Conservation (phyloP, 2,113 vertebrate genomes). For the Mus musculus region DNA sequence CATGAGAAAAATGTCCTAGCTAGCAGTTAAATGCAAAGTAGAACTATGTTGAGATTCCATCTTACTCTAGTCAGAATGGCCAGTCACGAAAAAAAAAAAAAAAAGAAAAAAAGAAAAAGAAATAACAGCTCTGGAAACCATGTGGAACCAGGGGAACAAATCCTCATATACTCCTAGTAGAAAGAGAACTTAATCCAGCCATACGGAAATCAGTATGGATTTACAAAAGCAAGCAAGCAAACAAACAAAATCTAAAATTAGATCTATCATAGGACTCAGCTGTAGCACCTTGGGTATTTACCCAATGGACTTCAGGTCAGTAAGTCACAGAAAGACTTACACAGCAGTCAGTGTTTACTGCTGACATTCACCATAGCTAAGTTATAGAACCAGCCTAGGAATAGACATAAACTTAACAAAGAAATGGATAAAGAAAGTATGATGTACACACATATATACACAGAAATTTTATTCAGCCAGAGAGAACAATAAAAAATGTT, state of each 20-base stretch:
- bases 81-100: background rate
- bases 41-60: background rate
- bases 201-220: background rate
- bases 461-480: background rate
- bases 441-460: too few species aligned
- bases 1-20: background rate
- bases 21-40: background rate
- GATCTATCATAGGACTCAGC: background rate
- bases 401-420: background rate
- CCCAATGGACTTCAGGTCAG: background rate
- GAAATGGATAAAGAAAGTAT: background rate
- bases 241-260: background rate
- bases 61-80: background rate
- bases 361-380: background rate
- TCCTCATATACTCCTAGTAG: too few species aligned
- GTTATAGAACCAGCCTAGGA: background rate
- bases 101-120: too few species aligned
- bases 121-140: background rate
- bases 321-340: background rate
- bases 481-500: background rate
- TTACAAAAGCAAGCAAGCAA: background rate
- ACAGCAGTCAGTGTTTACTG: background rate
- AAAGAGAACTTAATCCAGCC: background rate
- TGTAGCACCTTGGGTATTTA: background rate
- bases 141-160: background rate